phyloP scores from a whole-genome alignment of 2,113 vertebrate species.

The Embiotoca jacksoni region DNA sequence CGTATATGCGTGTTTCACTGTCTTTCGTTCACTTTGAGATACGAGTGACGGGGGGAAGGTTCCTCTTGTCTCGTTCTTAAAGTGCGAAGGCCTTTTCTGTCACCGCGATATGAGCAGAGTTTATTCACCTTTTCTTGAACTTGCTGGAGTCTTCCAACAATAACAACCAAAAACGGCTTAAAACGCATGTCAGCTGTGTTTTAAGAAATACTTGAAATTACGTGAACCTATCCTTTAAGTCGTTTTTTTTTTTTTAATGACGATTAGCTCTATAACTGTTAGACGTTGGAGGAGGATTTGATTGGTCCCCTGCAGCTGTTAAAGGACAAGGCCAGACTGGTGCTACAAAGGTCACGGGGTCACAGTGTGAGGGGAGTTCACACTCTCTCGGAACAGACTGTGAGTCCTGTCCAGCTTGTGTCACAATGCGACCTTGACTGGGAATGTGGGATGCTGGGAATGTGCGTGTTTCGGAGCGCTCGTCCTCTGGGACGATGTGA shows the following conservation, averaged over 20 bases:
- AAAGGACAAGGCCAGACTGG: constrained; percentile 27
- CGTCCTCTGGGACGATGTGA: constrained; percentile 52
- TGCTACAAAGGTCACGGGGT: constrained; percentile 32
- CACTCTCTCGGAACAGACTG: not conserved
- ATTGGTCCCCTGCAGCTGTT: not conserved
- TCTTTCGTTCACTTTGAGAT: no score
- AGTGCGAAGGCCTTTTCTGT: no score
- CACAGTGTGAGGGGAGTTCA: constrained; percentile 8
- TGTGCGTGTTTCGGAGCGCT: constrained; percentile 6
- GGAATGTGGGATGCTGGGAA: constrained; percentile 53
- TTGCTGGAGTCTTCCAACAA: not conserved
- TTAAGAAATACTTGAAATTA: not conserved
- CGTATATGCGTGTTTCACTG: no score
- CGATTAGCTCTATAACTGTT: not conserved
- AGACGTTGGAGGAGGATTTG: not conserved
- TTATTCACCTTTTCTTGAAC: no score
- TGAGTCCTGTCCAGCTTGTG: constrained; percentile 50
- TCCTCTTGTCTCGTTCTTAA: no score
- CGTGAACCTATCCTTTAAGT: not conserved
- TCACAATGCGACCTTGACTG: constrained; percentile 48
- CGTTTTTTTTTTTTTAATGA: not conserved
- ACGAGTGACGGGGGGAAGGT: no score
- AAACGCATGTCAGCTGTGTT: not conserved
- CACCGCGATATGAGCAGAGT: no score
- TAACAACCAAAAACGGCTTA: not conserved